phyloP scores from a whole-genome alignment of 1,140 invertebrate species.

The Macrocentrus cingulum region DNA sequence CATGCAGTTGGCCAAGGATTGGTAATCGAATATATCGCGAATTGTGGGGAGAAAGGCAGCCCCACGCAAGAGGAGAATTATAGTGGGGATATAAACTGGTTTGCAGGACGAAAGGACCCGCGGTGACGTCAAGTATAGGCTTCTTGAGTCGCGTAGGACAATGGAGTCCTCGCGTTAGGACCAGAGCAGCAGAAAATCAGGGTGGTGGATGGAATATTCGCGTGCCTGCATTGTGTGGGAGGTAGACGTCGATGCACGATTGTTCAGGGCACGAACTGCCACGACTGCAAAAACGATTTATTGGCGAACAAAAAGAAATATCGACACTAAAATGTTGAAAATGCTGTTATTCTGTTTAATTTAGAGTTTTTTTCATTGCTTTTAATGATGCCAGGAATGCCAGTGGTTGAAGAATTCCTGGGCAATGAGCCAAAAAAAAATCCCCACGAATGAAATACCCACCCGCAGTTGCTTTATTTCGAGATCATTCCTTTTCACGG shows the following conservation, averaged over 20 bases:
- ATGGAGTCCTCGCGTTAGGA: slow-evolving; percentile 47
- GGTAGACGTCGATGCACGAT: neutral
- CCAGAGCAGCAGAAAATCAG: slow-evolving; percentile 50
- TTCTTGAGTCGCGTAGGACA: slow-evolving; percentile 41
- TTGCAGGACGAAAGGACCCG: slow-evolving; percentile 29
- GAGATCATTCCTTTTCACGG: neutral
- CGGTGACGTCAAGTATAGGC: slow-evolving; percentile 26
- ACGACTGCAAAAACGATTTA: too few species aligned
- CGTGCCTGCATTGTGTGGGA: neutral
- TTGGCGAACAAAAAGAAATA: too few species aligned
- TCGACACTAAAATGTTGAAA: too few species aligned
- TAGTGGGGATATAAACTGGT: slow-evolving; percentile 23
- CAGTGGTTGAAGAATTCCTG: neutral
- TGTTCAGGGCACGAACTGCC: neutral
- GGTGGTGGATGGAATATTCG: slow-evolving; percentile 15
- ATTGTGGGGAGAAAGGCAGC: slow-evolving; percentile 7
- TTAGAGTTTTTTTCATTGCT: neutral
- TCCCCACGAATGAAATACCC: too few species aligned
- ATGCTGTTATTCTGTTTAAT: too few species aligned
- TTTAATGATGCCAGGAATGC: neutral
- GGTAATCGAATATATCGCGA: too few species aligned
- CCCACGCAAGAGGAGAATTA: neutral
- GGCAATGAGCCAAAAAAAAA: slow-evolving; percentile 8
- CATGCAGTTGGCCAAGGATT: neutral
- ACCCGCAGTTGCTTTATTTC: neutral